phyloP scores from a whole-genome alignment of 1,140 invertebrate genomes.

The Brachionus rotundiformis region DNA sequence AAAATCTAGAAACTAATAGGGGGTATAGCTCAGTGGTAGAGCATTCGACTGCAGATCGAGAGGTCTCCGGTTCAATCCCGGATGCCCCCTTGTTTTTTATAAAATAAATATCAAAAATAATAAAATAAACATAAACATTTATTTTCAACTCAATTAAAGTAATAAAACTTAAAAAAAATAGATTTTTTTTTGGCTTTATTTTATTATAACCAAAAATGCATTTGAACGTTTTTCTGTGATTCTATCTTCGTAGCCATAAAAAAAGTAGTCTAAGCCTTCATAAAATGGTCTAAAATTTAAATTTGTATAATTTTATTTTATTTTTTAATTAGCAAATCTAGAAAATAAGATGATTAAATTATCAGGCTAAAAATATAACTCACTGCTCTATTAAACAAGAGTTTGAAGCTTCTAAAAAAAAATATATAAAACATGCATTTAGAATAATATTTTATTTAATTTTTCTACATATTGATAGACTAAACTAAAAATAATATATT shows the following conservation, averaged over 20 bases:
- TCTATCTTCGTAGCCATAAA: not conserved
- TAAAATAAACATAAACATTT: not conserved
- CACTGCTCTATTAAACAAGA: slow-evolving; percentile 27
- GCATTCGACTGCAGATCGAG: slow-evolving; percentile 89
- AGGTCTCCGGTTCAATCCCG: slow-evolving; percentile 87
- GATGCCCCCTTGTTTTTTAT: slow-evolving; percentile 72
- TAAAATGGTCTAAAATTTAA: not conserved
- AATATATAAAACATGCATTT: not conserved
- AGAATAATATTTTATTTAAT: not conserved
- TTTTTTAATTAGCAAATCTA: not conserved
- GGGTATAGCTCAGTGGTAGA: slow-evolving; percentile 89
- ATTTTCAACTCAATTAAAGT: not conserved
- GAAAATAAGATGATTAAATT: not conserved
- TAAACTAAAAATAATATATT: slow-evolving; percentile 40
- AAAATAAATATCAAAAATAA: not conserved
- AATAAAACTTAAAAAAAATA: not conserved
- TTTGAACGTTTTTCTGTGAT: not conserved
- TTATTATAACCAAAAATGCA: not conserved
- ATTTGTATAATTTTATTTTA: not conserved
- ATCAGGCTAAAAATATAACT: not conserved
- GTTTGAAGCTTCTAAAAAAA: slow-evolving; percentile 21
- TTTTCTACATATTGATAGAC: not conserved
- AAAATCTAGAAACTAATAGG: too few species aligned
- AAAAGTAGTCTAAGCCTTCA: not conserved
- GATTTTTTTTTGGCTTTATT: not conserved